Conservation (phyloP, 2,888 invertebrate species). For the Eudemis profundana region DNA sequence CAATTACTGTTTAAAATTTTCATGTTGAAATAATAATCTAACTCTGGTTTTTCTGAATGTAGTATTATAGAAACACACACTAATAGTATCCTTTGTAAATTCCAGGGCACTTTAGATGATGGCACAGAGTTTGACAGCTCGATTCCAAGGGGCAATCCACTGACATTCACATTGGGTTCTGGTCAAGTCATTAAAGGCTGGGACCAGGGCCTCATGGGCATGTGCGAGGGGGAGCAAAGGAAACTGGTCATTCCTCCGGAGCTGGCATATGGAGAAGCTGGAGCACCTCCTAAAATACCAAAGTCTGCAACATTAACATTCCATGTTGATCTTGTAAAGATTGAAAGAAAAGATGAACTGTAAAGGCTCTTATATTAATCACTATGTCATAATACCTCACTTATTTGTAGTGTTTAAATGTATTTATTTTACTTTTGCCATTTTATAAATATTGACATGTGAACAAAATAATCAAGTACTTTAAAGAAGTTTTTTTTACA, state of each 20-base stretch:
- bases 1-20: no score
- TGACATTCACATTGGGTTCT: slow-evolving; percentile 92
- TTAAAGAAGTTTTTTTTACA: slow-evolving; percentile 4
- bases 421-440: neutral
- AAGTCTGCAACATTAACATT: slow-evolving; percentile 91
- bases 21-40: no score
- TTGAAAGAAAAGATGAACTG: slow-evolving; percentile 87
- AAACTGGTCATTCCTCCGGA: slow-evolving; percentile 94
- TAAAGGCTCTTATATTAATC: slow-evolving; percentile 55
- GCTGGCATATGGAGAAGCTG: slow-evolving; percentile 92
- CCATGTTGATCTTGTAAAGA: slow-evolving; percentile 92
- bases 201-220: slow-evolving; percentile 95
- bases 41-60: no score
- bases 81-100: slow-evolving; percentile 45
- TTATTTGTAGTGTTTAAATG: slow-evolving; percentile 11
- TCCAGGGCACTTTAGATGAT: slow-evolving; percentile 92
- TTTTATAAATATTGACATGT: slow-evolving; percentile 3
- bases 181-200: slow-evolving; percentile 96
- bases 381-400: neutral
- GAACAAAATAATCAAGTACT: slow-evolving; percentile 10
- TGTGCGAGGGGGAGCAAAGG: slow-evolving; percentile 95
- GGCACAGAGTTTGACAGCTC: slow-evolving; percentile 95
- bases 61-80: neutral
- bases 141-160: slow-evolving; percentile 88
- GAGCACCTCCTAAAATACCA: slow-evolving; percentile 94